phyloP scores from a whole-genome alignment of 2,113 vertebrate genomes.

The Progne subis region DNA sequence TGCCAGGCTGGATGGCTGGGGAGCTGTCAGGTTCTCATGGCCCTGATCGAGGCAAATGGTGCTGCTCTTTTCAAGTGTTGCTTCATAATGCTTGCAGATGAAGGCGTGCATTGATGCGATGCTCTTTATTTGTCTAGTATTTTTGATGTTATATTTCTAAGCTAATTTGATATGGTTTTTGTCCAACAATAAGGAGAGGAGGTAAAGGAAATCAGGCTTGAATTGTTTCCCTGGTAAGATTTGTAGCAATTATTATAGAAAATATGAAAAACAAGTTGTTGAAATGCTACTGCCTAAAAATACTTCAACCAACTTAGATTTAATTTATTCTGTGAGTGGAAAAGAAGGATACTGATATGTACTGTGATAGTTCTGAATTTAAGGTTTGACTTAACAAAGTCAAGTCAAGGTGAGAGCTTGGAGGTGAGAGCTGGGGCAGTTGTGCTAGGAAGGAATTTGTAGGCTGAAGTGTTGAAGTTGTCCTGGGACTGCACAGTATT shows the following conservation, averaged over 20 bases:
- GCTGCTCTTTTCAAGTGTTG: not conserved
- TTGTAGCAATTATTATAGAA: not conserved
- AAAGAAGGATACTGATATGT: not conserved
- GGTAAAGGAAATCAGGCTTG: not conserved
- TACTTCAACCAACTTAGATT: not conserved
- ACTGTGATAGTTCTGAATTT: not conserved
- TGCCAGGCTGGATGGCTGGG: not conserved
- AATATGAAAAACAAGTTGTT: not conserved
- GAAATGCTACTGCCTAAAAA: not conserved
- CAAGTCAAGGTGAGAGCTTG: too few species aligned
- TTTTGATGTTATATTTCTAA: not conserved
- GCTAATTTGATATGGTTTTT: not conserved
- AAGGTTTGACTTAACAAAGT: not conserved
- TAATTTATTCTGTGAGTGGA: conserved; percentile 10
- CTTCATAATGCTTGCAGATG: not conserved
- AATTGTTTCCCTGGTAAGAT: not conserved
- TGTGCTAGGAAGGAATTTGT: not conserved
- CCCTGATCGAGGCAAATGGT: not conserved
- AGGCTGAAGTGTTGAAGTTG: not conserved
- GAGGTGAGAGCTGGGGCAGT: not conserved
- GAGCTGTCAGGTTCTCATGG: not conserved
- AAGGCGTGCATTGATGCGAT: not conserved
- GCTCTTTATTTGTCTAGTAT: not conserved
- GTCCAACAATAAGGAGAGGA: not conserved
- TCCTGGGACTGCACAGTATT: not conserved